Base-by-base conservation (phyloP, 2,888 invertebrate genomes). In the Fabriciana adippe region DNA sequence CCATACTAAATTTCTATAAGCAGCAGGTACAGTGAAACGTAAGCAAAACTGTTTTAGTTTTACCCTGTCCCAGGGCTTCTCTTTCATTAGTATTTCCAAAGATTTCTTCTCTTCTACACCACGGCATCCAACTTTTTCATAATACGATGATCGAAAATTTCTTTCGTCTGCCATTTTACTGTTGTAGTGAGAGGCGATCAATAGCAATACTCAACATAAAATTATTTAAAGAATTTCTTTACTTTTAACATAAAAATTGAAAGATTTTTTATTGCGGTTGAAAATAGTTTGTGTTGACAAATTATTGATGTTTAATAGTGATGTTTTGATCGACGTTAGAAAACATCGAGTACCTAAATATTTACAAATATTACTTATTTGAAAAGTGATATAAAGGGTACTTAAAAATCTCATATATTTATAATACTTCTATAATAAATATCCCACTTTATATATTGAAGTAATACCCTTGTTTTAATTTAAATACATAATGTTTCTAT, bases 91-190 rank as follows among this genome's bases (percentile, higher is more conserved):
- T 79, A 97, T 97, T 90, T 98, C 97, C 54, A 98, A 88, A 0
- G 97, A 97, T 88, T 97, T 97, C 85, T 97, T 97, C 81, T 97
- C 97, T 87, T 98, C 98, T 0, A 98, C 97, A 75, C 96, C 96
- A 73, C 97, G 94, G 86, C 97, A 97, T 50, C 98, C 98, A 14
- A 98, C 97, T 90, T 97, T 97, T 86, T 96, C 97, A 78, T 97
- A 97, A 80, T 97, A 97, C 3, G 96, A 95, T 0, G 96, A 96
- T 48, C 97, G 94, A 85, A 97, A 97, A 88, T 97, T 97, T 73
- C 96, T 92, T 82, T 96, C 96, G 80, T 97, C 96, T 15, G 94
- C 91, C 85, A 87, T 91, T 74, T 75, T 80, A 6, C 35, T n/a
- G 57, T 47, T 35, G 21, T 57, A 55, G 15, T 41, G 60, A 55